Evolutionary conservation across 2,797 vertebrate species (phyloP).

Genomic region (Urocyon cinereoargenteus): DNA sequence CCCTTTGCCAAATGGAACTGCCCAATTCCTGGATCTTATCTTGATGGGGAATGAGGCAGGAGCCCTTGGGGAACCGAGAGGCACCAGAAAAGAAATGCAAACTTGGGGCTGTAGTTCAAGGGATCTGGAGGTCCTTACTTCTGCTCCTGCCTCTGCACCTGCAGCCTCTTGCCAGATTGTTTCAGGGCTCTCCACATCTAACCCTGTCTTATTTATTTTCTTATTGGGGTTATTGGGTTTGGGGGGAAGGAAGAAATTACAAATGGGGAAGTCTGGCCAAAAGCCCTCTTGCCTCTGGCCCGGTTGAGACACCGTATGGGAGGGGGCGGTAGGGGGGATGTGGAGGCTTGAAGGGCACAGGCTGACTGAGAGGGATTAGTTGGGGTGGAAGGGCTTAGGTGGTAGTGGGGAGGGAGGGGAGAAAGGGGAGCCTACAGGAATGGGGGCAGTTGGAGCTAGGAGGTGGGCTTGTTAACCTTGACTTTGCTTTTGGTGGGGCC

Average conservation of each 20-base stretch:
- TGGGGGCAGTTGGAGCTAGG: conserved; percentile 41
- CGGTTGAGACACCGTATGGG: conserved; percentile 9
- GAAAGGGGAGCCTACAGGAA: neutral
- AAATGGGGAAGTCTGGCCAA: conserved; percentile 49
- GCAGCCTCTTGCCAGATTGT: conserved; percentile 47
- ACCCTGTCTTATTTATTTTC: conserved; percentile 29
- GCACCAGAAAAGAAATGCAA: conserved; percentile 22
- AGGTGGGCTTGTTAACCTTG: conserved; percentile 85
- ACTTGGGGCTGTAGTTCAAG: conserved; percentile 63
- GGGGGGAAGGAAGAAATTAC: conserved; percentile 9
- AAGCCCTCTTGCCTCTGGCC: conserved; percentile 38
- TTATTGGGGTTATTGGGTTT: conserved; percentile 8
- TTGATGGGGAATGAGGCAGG: neutral
- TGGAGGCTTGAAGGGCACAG: neutral
- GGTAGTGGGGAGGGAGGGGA: neutral
- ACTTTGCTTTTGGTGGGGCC: conserved; percentile 82
- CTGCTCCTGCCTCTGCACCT: conserved; percentile 53
- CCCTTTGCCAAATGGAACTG: conserved; percentile 13
- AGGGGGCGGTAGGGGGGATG: too few relatives aligned
- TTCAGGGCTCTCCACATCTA: conserved; percentile 13
- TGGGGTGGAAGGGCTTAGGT: neutral
- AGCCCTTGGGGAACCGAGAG: neutral
- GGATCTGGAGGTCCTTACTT: conserved; percentile 6
- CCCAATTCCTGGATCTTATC: conserved; percentile 13
- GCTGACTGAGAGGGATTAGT: neutral